phyloP scores from a whole-genome alignment of 2,888 invertebrate species.

The Melieria crassipennis region DNA sequence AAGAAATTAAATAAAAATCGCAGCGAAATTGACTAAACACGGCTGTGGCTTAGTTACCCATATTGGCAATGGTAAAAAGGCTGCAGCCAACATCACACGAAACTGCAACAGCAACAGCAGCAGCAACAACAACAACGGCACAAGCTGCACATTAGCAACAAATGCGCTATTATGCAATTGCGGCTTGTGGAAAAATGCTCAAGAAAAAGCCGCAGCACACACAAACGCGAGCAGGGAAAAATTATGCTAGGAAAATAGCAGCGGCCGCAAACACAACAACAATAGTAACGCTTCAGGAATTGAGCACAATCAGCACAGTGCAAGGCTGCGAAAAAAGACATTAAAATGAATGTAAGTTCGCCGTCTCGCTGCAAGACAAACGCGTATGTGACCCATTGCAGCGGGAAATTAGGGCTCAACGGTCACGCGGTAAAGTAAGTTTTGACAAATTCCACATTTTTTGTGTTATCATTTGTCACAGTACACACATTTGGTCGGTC shows the following conservation, averaged over 20 bases:
- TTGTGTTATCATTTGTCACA: too few relatives aligned
- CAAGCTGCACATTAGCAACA: slow-evolving; percentile 19
- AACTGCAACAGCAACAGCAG: slow-evolving; percentile 28
- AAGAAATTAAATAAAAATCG: slow-evolving; percentile 14
- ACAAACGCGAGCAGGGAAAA: not conserved
- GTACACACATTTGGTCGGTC: too few relatives aligned
- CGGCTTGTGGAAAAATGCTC: slow-evolving; percentile 17
- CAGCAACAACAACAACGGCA: slow-evolving; percentile 21
- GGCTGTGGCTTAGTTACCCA: slow-evolving; percentile 29
- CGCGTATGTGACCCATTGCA: too few relatives aligned
- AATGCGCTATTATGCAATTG: slow-evolving; percentile 32
- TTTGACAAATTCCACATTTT: too few relatives aligned
- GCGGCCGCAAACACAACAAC: not conserved
- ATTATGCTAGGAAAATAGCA: slow-evolving; percentile 3
- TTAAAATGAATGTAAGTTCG: too few relatives aligned
- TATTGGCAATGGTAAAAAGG: slow-evolving; percentile 16
- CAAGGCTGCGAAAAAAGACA: too few relatives aligned
- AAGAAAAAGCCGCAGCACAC: not conserved
- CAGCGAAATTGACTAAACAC: slow-evolving; percentile 23
- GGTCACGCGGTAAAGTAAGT: too few relatives aligned
- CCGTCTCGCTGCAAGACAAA: too few relatives aligned
- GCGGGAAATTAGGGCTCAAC: too few relatives aligned
- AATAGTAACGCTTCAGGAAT: not conserved
- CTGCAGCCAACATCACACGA: slow-evolving; percentile 14
- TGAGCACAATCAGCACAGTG: not conserved